These are phyloP conservation scores for Pediacus dermestoides DNA, from an alignment of 2,888 invertebrate species.

Conservation along the genomic window DNA sequence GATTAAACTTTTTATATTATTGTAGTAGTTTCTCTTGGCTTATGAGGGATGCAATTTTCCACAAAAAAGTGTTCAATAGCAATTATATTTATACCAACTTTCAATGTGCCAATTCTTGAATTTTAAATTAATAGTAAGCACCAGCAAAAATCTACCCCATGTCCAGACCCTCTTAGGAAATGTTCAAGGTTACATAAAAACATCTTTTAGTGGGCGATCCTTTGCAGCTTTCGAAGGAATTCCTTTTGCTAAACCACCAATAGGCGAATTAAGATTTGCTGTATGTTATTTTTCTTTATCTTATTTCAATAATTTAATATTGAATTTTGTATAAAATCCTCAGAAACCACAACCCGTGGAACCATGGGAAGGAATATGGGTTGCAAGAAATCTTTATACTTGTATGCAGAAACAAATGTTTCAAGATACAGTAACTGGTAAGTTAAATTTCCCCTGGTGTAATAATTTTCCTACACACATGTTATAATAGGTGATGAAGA, in stretches of 20 bases:
- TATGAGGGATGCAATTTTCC: no score
- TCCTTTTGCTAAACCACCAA: slow-evolving; percentile 21
- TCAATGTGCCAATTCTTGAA: no score
- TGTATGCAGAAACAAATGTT: slow-evolving; percentile 33
- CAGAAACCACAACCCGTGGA: slow-evolving; percentile 56
- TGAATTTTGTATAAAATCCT: neutral
- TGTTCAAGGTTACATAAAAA: slow-evolving; percentile 26
- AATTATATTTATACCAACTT: no score
- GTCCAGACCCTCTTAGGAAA: slow-evolving; percentile 24
- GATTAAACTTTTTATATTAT: no score
- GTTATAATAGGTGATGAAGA: slow-evolving; percentile 55
- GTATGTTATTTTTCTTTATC: no score
- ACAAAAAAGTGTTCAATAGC: no score
- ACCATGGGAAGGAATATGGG: slow-evolving; percentile 61
- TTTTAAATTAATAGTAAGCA: no score
- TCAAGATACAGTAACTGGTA: no score
- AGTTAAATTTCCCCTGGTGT: no score
- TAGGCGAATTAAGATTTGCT: slow-evolving; percentile 15
- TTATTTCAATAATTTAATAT: neutral
- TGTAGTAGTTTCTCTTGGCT: no score
- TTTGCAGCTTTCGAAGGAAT: slow-evolving; percentile 21
- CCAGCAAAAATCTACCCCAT: slow-evolving; percentile 17
- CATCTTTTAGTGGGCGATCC: slow-evolving; percentile 6
- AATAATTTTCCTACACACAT: no score
- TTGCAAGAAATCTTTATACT: slow-evolving; percentile 55